A percentile compares a stretch with the other conserved stretches of the same genome.
phyloP scores from a whole-genome alignment of 2,113 vertebrate species.

The Mobula birostris region DNA sequence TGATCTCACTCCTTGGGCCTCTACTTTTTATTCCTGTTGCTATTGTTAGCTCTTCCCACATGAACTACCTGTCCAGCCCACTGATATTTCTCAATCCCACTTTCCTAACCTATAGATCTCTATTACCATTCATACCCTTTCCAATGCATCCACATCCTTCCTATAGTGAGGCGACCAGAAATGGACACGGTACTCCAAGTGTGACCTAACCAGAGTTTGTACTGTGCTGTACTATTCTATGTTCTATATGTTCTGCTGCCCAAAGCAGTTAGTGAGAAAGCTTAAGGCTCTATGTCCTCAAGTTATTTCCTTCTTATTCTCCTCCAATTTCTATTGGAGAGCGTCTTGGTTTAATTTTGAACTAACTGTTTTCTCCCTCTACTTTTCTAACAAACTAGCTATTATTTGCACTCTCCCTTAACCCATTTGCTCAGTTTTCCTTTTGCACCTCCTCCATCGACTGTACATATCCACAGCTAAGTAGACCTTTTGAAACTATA shows the following conservation, averaged over 20 bases:
- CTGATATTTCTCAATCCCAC: neutral
- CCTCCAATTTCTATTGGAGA: neutral
- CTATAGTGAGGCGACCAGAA: no score
- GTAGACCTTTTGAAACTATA: neutral
- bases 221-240: no score
- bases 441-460: neutral
- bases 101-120: neutral
- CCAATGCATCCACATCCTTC: no score
- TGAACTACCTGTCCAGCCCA: neutral
- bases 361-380: neutral
- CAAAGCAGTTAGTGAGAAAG: no score
- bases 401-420: neutral
- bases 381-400: neutral
- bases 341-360: neutral
- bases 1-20: neutral
- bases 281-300: no score
- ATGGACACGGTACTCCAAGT: no score
- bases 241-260: neutral
- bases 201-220: no score
- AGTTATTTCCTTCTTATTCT: neutral
- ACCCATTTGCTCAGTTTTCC: neutral
- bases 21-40: neutral
- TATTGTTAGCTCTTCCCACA: neutral
- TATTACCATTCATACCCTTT: neutral
- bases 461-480: neutral